These are phyloP conservation scores for Tachina grossa DNA, from an alignment of 2,888 invertebrate species.

Conservation along the genomic window DNA sequence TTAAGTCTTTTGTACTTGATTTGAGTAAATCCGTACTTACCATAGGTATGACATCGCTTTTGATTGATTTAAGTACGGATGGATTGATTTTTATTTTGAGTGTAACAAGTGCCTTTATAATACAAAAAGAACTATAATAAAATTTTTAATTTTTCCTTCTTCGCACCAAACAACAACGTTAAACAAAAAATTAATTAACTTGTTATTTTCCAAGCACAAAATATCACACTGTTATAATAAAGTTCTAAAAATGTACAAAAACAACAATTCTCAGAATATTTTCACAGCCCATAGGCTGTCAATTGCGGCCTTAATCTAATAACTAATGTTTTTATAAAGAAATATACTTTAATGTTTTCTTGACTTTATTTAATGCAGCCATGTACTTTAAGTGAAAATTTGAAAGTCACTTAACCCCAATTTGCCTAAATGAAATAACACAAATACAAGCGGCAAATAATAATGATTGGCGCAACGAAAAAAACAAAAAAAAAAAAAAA, in stretches of 20 bases:
- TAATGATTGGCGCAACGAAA: conserved; percentile 34
- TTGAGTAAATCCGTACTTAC: no score
- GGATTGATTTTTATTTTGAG: no score
- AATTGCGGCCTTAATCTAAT: conserved; percentile 48
- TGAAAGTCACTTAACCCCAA: conserved; percentile 71
- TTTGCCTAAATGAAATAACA: conserved; percentile 54
- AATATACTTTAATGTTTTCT: conserved; percentile 5
- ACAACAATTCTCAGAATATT: not conserved
- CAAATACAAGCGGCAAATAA: conserved; percentile 34
- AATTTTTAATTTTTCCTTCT: no score
- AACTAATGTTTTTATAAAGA: conserved; percentile 49
- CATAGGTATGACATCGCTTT: no score
- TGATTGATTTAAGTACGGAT: no score
- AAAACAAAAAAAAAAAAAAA: conserved; percentile 13
- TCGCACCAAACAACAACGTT: no score
- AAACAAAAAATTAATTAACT: conserved; percentile 7
- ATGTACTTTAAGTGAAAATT: conserved; percentile 62
- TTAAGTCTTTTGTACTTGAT: no score
- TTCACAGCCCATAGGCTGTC: not conserved
- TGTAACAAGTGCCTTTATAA: no score
- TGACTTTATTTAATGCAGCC: not conserved
- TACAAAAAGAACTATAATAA: no score
- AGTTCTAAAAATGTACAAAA: not conserved
- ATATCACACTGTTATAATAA: not conserved
- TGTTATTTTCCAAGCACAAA: not conserved